Percentiles rank a stretch among this genome's conserved stretches.
Conservation (phyloP, 2,113 vertebrate species). For the Pollimyrus isidori region DNA sequence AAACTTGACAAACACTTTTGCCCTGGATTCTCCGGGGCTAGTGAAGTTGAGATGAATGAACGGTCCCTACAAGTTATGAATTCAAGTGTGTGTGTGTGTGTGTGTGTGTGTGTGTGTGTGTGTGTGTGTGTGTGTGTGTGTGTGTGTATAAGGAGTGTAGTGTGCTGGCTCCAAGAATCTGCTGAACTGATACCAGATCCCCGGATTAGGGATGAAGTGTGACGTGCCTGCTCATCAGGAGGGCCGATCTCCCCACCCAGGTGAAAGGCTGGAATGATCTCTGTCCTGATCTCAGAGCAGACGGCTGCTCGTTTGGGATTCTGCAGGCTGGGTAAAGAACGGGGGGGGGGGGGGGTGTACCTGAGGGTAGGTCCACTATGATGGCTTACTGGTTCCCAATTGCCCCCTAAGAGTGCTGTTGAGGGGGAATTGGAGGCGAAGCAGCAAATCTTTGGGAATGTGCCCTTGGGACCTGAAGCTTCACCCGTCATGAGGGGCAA, state of each 20-base stretch:
- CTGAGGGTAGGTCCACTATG: not conserved
- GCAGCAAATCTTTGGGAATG: not conserved
- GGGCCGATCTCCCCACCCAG: not conserved
- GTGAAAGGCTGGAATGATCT: not conserved
- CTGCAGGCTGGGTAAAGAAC: not conserved
- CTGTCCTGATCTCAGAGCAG: not conserved
- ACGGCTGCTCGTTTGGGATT: not conserved
- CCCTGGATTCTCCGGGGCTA: not conserved
- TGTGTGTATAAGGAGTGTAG: not conserved
- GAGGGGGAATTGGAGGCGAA: not conserved
- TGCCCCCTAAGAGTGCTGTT: not conserved
- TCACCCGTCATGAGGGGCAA: not conserved
- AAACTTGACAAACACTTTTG: not conserved
- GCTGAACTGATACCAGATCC: not conserved
- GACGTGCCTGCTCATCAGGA: too few species aligned
- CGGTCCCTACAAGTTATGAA: not conserved
- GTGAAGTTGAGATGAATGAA: not conserved
- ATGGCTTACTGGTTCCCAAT: not conserved
- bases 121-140: not conserved
- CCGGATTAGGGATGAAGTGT: not conserved
- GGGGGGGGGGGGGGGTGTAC: not conserved
- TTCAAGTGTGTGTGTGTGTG: not conserved
- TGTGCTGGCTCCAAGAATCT: not conserved
- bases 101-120: not conserved
- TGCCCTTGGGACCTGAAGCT: not conserved